Percentiles rank a stretch among this genome's conserved stretches.
These are phyloP conservation scores for Cantharis rustica DNA, from an alignment of 2,888 invertebrate species.

Conservation along the genomic window DNA sequence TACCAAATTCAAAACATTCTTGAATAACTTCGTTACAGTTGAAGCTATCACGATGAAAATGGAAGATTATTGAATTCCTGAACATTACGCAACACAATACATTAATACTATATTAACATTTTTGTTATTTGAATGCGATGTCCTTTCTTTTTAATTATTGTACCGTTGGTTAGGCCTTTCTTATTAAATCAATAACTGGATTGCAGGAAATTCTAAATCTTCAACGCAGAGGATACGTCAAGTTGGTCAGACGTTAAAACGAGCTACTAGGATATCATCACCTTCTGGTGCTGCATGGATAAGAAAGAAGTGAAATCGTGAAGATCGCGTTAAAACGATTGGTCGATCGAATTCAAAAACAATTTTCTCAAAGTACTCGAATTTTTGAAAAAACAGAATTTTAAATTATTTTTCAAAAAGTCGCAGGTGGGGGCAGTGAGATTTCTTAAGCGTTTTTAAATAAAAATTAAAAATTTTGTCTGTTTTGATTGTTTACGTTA, in stretches of 20 bases:
- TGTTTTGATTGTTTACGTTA: not conserved
- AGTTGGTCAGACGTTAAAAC: not conserved
- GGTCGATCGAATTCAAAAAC: not conserved
- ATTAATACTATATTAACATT: no score
- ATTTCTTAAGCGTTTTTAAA: not conserved
- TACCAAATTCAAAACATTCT: no score
- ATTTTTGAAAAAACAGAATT: not conserved
- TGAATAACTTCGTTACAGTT: no score
- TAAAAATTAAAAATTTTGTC: not conserved
- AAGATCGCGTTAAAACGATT: not conserved
- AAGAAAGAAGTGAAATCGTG: no score
- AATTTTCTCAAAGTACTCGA: not conserved
- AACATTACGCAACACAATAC: no score
- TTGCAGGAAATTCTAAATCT: not conserved
- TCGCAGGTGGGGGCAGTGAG: not conserved
- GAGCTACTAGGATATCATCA: not conserved
- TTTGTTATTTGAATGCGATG: no score
- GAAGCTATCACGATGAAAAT: no score
- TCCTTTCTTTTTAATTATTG: no score
- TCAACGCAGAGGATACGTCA: not conserved
- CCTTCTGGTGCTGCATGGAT: not conserved
- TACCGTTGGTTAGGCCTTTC: not conserved
- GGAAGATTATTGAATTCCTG: no score
- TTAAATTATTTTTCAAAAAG: not conserved
- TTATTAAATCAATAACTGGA: not conserved